Evolutionary conservation across 2,888 invertebrate genomes (phyloP).

Genomic region (Nezara viridula): DNA sequence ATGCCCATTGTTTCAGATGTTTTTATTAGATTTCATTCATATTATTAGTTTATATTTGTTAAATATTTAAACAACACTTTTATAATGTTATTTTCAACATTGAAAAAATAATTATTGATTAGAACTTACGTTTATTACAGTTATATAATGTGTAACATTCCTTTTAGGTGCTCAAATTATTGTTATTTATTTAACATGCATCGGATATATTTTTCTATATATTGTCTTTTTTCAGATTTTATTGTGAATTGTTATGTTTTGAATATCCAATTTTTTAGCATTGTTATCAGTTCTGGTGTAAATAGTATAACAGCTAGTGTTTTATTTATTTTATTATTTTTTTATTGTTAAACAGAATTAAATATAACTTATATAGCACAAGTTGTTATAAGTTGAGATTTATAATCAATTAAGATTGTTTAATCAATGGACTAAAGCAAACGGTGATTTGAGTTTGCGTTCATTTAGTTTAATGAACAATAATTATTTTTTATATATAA

Average conservation of each 20-base stretch:
- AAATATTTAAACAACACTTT: constrained; percentile 20
- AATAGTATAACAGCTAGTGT: neutral
- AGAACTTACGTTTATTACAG: constrained; percentile 1
- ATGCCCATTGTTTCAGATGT: neutral
- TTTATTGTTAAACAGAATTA: neutral
- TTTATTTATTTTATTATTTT: neutral
- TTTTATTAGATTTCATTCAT: constrained; percentile 28
- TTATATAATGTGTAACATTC: constrained; percentile 45
- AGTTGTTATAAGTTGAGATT: constrained; percentile 1
- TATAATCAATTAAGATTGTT: neutral
- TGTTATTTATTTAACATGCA: constrained; percentile 46
- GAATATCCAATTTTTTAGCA: neutral
- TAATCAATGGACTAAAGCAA: constrained; percentile 47
- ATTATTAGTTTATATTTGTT: constrained; percentile 51
- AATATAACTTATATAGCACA: neutral
- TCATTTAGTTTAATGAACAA: constrained; percentile 13
- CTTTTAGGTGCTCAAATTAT: constrained; percentile 56
- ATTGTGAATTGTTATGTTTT: constrained; percentile 37
- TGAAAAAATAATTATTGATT: neutral
- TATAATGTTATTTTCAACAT: constrained; percentile 29
- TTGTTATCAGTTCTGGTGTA: constrained; percentile 45
- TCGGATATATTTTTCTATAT: constrained; percentile 49
- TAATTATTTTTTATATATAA: constrained; percentile 33
- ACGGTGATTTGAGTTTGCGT: constrained; percentile 41
- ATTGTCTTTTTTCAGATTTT: constrained; percentile 42